These are phyloP conservation scores for Bombus superbus DNA, from an alignment of 1,140 invertebrate species.

Conservation along the genomic window DNA sequence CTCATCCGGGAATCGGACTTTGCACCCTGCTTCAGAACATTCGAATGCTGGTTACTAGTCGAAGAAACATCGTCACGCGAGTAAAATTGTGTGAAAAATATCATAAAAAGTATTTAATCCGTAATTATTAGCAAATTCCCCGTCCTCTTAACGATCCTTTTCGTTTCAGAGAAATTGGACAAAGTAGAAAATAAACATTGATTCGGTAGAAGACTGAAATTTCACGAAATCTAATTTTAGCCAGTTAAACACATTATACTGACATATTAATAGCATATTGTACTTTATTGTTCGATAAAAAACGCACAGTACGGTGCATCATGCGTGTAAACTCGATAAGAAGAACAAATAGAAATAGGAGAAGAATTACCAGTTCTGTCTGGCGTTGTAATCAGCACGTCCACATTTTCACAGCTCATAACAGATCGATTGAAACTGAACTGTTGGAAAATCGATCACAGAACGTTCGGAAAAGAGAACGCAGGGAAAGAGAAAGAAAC, in stretches of 20 bases:
- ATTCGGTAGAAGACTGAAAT: background rate
- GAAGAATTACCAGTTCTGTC: constrained; percentile 46
- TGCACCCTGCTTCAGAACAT: constrained; percentile 54
- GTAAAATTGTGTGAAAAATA: background rate
- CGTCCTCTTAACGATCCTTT: background rate
- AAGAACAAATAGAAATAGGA: background rate
- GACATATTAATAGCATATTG: constrained; percentile 12
- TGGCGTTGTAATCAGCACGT: constrained; percentile 17
- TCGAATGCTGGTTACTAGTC: constrained; percentile 5
- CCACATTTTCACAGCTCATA: constrained; percentile 44
- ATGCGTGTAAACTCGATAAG: background rate
- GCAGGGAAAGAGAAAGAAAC: background rate
- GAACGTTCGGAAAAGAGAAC: background rate
- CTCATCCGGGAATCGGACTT: constrained; percentile 61
- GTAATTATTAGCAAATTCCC: background rate
- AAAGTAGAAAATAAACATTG: background rate
- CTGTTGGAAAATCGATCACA: background rate
- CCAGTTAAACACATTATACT: background rate
- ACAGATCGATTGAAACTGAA: background rate
- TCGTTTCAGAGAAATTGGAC: background rate
- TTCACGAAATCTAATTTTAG: background rate
- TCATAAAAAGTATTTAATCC: background rate
- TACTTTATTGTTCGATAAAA: constrained; percentile 2
- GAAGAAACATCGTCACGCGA: background rate
- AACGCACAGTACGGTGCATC: background rate